Conservation (phyloP, 2,888 invertebrate genomes). For the Pterobdella sp. region DNA sequence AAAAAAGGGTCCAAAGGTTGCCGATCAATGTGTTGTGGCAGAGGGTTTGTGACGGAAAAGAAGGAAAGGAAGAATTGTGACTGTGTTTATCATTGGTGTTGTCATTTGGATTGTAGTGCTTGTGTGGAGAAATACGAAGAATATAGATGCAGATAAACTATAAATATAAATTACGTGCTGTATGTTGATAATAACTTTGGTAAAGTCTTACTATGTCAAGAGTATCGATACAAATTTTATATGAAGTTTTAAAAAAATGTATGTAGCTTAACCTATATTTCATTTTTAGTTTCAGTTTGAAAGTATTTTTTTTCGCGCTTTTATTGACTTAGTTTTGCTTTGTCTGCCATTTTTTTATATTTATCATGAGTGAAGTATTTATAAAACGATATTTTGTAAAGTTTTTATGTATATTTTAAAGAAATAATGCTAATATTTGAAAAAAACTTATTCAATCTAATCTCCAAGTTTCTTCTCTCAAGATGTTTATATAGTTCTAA, state of each 20-base stretch:
- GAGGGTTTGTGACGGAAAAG: slow-evolving; percentile 65
- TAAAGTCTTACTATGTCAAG: neutral
- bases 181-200: neutral
- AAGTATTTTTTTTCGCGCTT: neutral
- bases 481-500: too few species aligned
- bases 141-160: slow-evolving; percentile 58
- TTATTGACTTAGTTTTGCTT: too few species aligned
- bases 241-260: neutral
- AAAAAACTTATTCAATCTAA: too few species aligned
- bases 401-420: too few species aligned
- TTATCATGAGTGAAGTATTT: too few species aligned
- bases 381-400: too few species aligned
- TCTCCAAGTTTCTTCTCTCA: too few species aligned
- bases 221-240: neutral
- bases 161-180: neutral
- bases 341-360: too few species aligned
- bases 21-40: slow-evolving; percentile 74
- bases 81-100: slow-evolving; percentile 78
- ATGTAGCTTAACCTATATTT: neutral
- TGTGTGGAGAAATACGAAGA: slow-evolving; percentile 65
- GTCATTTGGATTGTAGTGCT: slow-evolving; percentile 76
- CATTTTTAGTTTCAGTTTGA: neutral
- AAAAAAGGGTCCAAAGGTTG: slow-evolving; percentile 65
- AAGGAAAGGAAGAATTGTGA: slow-evolving; percentile 63
- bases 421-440: too few species aligned